Base-by-base conservation (phyloP, 2,888 invertebrate species). In the Fragum sueziense region DNA sequence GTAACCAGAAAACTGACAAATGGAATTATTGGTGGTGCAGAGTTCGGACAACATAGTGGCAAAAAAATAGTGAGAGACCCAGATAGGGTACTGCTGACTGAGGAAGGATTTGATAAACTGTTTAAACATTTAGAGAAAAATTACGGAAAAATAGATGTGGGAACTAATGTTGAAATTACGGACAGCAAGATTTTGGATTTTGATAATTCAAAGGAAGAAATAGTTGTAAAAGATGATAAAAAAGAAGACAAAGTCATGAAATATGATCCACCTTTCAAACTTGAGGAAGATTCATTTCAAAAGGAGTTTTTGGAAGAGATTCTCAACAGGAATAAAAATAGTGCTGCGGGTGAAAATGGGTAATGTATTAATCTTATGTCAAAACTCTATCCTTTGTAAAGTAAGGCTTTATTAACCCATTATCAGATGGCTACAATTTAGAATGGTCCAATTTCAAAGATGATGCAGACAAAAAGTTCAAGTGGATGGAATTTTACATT, bases 1-100 rank as follows among this genome's bases (percentile, higher is more conserved):
- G 88, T 96, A 20, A 96, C 96, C 0, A 94, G 95, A 59, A 94
- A 94, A 57, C 92, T 98, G 68, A 97, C 97, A 6, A 95, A 95
- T 90, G 85, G 94, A 77, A 82, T 88, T 52, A 91, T 94, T 33
- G 65, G 20, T 25, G 65, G 65, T 3, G 4, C 22, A 33, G 22
- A 22, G n/a, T 65, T 65, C 25, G 65, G 65, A 6, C 4, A 65
- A 65, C 22, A 3, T 22, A 25, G n/a, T 25, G 9, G 11, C 2
- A 41, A 65, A 25, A 9, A 25, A 9, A 9, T 25, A 34, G 41
- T n/a, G 65, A 37, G 7, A 41, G 41, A 25, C 22, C 33, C 33
- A 34, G 27, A 41, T n/a, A 22, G 6, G 1, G 27, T 22, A n/a
- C 11, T 22, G 41, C 33, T 37, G 14, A 61, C 0, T 0, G 65